Percentiles rank a stretch among this genome's conserved stretches.
These are phyloP conservation scores for Rhodeus uyekii DNA, from an alignment of 2,797 vertebrate genomes.

Conservation along the genomic window DNA sequence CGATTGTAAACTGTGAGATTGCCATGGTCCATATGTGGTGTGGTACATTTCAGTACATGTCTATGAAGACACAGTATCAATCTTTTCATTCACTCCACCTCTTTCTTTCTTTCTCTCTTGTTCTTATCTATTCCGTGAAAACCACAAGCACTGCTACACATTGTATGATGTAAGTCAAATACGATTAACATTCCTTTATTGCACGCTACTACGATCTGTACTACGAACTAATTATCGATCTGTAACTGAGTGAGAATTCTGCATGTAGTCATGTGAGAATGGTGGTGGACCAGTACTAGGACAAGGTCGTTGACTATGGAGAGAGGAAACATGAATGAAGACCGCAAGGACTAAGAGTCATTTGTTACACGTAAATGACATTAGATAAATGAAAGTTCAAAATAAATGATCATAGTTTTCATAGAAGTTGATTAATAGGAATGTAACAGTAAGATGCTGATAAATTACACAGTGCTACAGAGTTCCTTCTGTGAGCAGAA, in stretches of 20 bases:
- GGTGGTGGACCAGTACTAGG: background rate
- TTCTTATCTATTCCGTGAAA: background rate
- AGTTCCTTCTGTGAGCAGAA: background rate
- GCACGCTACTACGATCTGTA: no score
- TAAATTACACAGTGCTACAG: background rate
- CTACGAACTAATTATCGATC: no score
- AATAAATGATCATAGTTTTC: background rate
- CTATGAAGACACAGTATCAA: background rate
- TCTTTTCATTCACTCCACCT: conserved; percentile 10
- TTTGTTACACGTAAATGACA: background rate
- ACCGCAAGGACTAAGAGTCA: background rate
- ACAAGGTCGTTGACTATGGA: background rate
- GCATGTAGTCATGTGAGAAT: conserved; percentile 1
- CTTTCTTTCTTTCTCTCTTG: background rate
- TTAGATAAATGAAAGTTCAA: background rate
- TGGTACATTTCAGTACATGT: background rate
- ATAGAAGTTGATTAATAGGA: background rate
- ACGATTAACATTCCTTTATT: background rate
- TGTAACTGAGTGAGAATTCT: conserved; percentile 33
- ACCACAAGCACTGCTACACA: background rate
- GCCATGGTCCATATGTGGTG: no score
- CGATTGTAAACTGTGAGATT: background rate
- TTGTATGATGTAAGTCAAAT: conserved; percentile 12
- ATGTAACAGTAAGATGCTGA: background rate
- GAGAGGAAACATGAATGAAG: background rate